Conservation (phyloP, 2,797 vertebrate genomes). For the Cirrhinus molitorella region DNA sequence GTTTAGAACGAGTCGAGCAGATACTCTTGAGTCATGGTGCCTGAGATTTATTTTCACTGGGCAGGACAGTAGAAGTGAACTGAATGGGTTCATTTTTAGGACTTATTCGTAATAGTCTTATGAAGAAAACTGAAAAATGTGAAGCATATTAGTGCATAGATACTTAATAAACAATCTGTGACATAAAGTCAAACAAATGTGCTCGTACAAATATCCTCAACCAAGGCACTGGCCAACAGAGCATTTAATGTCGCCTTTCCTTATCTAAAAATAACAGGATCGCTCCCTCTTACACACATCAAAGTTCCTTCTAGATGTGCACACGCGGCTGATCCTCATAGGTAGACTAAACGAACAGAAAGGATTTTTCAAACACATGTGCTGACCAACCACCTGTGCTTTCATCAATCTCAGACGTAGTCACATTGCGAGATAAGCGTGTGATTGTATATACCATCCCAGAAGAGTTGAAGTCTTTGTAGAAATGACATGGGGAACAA, state of each 20-base stretch:
- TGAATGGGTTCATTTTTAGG: not conserved
- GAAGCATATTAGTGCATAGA: not conserved
- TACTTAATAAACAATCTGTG: slow-evolving; percentile 21
- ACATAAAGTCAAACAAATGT: slow-evolving; percentile 9
- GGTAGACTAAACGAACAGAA: slow-evolving; percentile 59
- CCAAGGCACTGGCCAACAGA: not conserved
- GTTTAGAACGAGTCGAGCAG: not conserved
- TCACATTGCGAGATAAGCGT: slow-evolving; percentile 55
- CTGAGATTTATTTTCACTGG: slow-evolving; percentile 11
- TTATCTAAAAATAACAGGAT: slow-evolving; percentile 42
- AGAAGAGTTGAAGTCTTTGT: slow-evolving; percentile 52
- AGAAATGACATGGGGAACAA: slow-evolving; percentile 39
- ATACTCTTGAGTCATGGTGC: not conserved
- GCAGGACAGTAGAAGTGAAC: not conserved
- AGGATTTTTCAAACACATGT: slow-evolving; percentile 56
- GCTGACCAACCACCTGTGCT: slow-evolving; percentile 57
- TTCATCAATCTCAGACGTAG: slow-evolving; percentile 56
- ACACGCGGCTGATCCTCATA: slow-evolving; percentile 43
- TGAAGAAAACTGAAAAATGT: slow-evolving; percentile 16
- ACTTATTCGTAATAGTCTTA: not conserved
- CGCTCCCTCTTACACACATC: slow-evolving; percentile 52
- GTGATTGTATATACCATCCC: slow-evolving; percentile 51
- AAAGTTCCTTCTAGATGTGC: slow-evolving; percentile 48
- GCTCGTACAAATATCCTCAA: slow-evolving; percentile 25
- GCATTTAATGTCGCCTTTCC: slow-evolving; percentile 39